Base-by-base conservation (phyloP, 1,140 invertebrate genomes). In the Rhysida immarginata region DNA sequence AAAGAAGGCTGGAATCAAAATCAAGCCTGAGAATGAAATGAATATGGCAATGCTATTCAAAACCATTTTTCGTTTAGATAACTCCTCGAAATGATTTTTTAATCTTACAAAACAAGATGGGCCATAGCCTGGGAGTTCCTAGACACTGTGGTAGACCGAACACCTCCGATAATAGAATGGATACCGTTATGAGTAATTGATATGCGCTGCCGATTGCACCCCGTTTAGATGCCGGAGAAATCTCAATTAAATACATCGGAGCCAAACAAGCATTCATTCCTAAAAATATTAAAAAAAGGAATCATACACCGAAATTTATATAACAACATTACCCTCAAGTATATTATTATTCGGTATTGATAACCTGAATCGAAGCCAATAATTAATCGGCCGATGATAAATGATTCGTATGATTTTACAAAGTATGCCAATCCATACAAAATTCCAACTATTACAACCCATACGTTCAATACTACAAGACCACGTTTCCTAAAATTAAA, bases 201-300 rank as follows among this genome's bases (percentile, higher is more conserved):
- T 91, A 89, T 0, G 88, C 82, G 1, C 85, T 87, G 1, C 89
- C 89, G 21, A 89, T 79, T 21, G 85, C 85, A 48, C 88, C 88
- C 55, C 87, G 69, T 0, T 90, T 67, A 60, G 84, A 81, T 1
- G 78, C 73, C 0, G 89, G 89, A 1, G 88, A 86, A 64, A 94
- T 87, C 71, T 94, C 89, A 0, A 83, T 77, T 11, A 94, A 66
- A 63, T 92, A 94, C 81, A 92, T 85, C 0, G 88, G 87, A 0
- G 82, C 81, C 0, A 93, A 62, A 13, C 87, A 87, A 18, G 85
- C 85, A 64, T 87, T 88, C 11, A 66, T 46, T 56, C 64, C 64
- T 62, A 18, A 1, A 29, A 52, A 52, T 1, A 48, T 2, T 16
- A 56, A 56, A 54, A n/a, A 41, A 41, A n/a, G n/a, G n/a, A n/a